Conservation (phyloP, 2,888 invertebrate genomes). For the Apodemia mormo region DNA sequence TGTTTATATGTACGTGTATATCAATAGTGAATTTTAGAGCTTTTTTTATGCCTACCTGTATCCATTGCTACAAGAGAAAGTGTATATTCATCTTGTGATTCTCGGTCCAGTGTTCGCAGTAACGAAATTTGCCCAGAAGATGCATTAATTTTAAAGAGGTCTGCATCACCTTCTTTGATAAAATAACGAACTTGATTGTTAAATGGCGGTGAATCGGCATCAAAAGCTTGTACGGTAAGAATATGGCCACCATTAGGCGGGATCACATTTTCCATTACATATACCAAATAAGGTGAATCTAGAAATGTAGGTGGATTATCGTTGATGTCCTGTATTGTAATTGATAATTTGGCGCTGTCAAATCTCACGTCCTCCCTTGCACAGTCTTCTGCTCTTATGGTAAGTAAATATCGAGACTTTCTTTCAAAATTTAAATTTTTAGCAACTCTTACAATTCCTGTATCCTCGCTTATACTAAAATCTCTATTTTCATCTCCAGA, state of each 20-base stretch:
- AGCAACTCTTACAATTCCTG: constrained; percentile 94
- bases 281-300: constrained; percentile 96
- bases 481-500: constrained; percentile 95
- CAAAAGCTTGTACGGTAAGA: constrained; percentile 92
- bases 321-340: constrained; percentile 94
- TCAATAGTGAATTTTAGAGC: too few relatives aligned
- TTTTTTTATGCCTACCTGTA: constrained; percentile 84
- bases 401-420: constrained; percentile 90
- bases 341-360: constrained; percentile 90
- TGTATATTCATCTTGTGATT: constrained; percentile 91
- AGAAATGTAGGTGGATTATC: constrained; percentile 96
- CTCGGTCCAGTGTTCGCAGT: constrained; percentile 91
- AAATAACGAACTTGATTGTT: constrained; percentile 95
- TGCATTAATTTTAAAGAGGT: constrained; percentile 95
- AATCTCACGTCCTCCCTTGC: constrained; percentile 87
- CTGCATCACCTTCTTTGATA: constrained; percentile 95
- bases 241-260: constrained; percentile 91
- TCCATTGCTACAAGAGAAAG: constrained; percentile 96
- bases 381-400: constrained; percentile 94
- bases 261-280: constrained; percentile 95
- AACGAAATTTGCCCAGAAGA: constrained; percentile 95
- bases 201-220: constrained; percentile 94
- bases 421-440: constrained; percentile 97
- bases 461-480: constrained; percentile 95
- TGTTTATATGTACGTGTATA: too few relatives aligned